Conservation (phyloP, 2,113 vertebrate genomes). For the Blennius ocellaris region DNA sequence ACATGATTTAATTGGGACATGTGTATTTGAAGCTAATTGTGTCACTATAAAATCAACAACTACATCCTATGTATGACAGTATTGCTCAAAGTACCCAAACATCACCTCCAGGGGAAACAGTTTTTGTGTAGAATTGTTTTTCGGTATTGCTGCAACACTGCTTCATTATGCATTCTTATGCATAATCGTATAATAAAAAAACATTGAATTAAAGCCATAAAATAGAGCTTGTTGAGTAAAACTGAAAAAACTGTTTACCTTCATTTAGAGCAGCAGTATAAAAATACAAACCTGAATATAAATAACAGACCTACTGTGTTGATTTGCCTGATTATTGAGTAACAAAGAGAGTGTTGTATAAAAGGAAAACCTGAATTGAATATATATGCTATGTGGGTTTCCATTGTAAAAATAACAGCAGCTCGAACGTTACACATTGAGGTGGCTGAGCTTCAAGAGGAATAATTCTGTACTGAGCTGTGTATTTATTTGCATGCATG, state of each 20-base stretch:
- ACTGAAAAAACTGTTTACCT: not conserved
- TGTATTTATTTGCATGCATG: not conserved
- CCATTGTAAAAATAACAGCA: conserved; percentile 19
- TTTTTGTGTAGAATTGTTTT: no score
- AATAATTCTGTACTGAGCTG: conserved; percentile 22
- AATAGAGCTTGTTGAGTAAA: not conserved
- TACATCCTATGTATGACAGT: no score
- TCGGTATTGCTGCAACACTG: not conserved
- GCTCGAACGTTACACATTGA: conserved; percentile 28
- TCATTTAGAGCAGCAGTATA: not conserved
- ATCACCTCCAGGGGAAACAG: no score
- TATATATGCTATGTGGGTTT: conserved; percentile 12
- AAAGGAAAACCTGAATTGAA: not conserved
- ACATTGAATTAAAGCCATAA: not conserved
- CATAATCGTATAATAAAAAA: not conserved
- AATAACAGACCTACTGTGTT: not conserved
- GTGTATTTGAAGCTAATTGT: no score
- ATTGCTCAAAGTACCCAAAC: no score
- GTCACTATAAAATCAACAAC: no score
- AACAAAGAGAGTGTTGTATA: conserved; percentile 2
- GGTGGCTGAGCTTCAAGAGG: conserved; percentile 17
- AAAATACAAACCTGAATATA: not conserved
- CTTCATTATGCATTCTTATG: not conserved
- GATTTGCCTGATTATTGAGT: not conserved
- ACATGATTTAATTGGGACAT: no score